Conservation (phyloP, 2,888 invertebrate species). For the Phortica okadai region DNA sequence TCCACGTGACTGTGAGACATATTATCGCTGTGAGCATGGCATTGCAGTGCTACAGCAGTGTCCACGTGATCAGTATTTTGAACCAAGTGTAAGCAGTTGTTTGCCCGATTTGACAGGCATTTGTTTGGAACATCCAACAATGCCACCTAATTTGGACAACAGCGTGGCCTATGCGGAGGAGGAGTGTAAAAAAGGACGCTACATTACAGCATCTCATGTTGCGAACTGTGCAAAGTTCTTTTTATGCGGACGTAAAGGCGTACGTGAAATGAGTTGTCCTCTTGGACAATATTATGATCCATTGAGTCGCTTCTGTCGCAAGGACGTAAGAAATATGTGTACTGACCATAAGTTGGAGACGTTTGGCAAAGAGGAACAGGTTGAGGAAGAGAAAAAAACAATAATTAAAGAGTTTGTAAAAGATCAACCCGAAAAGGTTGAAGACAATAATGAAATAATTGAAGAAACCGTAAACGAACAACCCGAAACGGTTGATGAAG, state of each 20-base stretch:
- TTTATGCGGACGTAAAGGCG: conserved; percentile 52
- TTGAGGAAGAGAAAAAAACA: not conserved
- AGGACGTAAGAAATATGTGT: conserved; percentile 47
- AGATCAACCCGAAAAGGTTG: not conserved
- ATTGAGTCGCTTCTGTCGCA: conserved; percentile 37
- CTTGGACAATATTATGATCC: conserved; percentile 55
- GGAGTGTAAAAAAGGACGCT: conserved; percentile 43
- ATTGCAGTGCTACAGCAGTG: conserved; percentile 55
- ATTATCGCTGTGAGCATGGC: conserved; percentile 53
- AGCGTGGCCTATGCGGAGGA: conserved; percentile 34
- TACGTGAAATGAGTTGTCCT: conserved; percentile 55
- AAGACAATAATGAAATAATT: not conserved
- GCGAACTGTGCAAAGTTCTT: conserved; percentile 59
- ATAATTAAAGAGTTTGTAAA: not conserved
- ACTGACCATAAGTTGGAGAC: not conserved
- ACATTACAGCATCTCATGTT: conserved; percentile 47
- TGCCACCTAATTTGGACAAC: conserved; percentile 18
- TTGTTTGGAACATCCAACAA: conserved; percentile 51
- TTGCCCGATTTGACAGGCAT: conserved; percentile 51
- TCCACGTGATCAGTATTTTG: conserved; percentile 54
- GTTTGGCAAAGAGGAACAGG: not conserved
- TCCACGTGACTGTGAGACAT: conserved; percentile 55
- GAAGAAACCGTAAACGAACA: conserved; percentile 1
- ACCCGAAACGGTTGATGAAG: not conserved
- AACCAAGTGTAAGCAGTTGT: conserved; percentile 49